Base-by-base conservation (phyloP, 2,888 invertebrate genomes). In the Cactoblastis cactorum region DNA sequence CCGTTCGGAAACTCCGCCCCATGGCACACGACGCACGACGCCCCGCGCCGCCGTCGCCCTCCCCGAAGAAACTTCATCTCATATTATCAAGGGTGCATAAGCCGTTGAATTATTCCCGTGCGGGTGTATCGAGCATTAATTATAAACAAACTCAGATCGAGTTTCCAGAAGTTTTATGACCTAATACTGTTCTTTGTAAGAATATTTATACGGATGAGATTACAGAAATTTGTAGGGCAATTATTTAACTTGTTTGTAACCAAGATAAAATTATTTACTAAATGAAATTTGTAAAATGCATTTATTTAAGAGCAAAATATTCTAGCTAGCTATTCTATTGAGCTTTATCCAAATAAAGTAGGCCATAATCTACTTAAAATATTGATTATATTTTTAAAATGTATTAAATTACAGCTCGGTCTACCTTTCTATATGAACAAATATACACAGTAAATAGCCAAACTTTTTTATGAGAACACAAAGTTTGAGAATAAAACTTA, bases 61-160 rank as follows among this genome's bases (percentile, higher is more conserved):
- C 76, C 67, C 78, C 78, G 79, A 83, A 80, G 82, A 83, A 88
- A 89, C 85, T 86, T 85, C 80, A 81, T 84, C 84, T 83, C 83
- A 74, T 80, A 83, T 80, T 83, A 84, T 83, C 78, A 80, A 81
- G 86, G 83, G 85, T 84, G 83, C 83, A 85, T 83, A 83, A 80
- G 78, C 84, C 81, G 76, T 77, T 74, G 77, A 82, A 83, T 85
- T 82, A 83, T 80, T 79, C 81, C 77, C 81, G 68, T 67, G 80
- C 78, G 80, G 73, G 72, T 71, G 72, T 81, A 83, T 83, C 77
- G 75, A 69, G 74, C 76, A 73, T 78, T 83, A 80, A 83, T 85
- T 80, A 82, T 80, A 80, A 80, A 80, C 77, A 76, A 77, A 77
- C 74, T 73, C 63, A 71, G 71, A 74, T 76, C 70, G 71, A 71